A percentile compares a stretch with the other conserved stretches of the same genome.
These are phyloP conservation scores for Harpagifer antarcticus DNA, from an alignment of 2,797 vertebrate species.

Conservation along the genomic window DNA sequence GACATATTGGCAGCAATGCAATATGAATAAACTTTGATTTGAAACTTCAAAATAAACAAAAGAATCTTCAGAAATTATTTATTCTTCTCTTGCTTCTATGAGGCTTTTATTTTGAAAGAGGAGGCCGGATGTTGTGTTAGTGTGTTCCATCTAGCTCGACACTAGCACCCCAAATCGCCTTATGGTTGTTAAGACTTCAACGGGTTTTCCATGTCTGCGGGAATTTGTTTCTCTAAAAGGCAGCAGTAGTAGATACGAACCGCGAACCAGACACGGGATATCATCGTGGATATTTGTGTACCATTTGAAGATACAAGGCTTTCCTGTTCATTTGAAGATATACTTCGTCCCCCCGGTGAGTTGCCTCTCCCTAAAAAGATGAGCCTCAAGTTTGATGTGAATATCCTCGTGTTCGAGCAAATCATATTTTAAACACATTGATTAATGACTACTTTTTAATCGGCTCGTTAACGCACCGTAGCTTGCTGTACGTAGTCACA, in stretches of 20 bases:
- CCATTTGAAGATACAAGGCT: neutral
- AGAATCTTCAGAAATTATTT: too few species aligned
- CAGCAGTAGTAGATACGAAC: conserved; percentile 2
- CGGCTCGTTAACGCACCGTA: neutral
- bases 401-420: conserved; percentile 67
- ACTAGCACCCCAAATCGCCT: conserved; percentile 71
- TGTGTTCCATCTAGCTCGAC: conserved; percentile 17
- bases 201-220: conserved; percentile 53
- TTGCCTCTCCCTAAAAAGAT: conserved; percentile 70
- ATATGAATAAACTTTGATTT: too few species aligned
- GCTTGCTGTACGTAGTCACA: neutral
- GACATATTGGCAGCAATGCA: too few species aligned
- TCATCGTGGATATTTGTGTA: neutral
- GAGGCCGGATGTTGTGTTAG: conserved; percentile 19
- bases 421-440: conserved; percentile 8
- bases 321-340: conserved; percentile 1
- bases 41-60: too few species aligned
- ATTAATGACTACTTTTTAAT: conserved; percentile 1
- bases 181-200: conserved; percentile 67
- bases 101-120: conserved; percentile 55
- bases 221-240: conserved; percentile 43
- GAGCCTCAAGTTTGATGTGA: conserved; percentile 78
- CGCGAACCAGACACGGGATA: neutral
- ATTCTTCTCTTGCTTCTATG: fast-evolving
- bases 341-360: conserved; percentile 69